Percentiles rank a stretch among this genome's conserved stretches.
Conservation (phyloP, 2,113 vertebrate genomes). For the Scopus umbretta region DNA sequence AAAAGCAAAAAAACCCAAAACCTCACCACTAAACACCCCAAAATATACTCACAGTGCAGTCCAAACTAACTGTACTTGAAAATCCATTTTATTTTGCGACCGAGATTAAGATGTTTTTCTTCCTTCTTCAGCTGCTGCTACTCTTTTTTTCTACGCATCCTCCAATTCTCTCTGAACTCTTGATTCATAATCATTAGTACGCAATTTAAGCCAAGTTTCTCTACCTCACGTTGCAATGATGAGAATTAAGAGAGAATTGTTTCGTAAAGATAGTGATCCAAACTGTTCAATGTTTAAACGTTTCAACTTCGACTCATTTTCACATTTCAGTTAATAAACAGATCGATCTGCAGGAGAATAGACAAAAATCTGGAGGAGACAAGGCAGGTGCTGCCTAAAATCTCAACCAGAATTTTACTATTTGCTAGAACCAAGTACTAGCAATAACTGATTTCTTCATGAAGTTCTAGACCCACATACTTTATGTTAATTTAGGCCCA, state of each 20-base stretch:
- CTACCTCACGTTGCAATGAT: background rate
- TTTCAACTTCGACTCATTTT: background rate
- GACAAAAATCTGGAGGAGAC: background rate
- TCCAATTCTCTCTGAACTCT: background rate
- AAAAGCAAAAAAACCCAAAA: background rate
- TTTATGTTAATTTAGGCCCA: background rate
- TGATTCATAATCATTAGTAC: background rate
- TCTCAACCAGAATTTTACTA: background rate
- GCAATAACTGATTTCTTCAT: background rate
- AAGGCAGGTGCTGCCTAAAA: background rate
- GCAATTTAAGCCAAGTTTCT: background rate
- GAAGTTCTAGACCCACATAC: background rate
- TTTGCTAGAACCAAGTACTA: background rate
- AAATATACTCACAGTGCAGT: background rate
- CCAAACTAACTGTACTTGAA: background rate
- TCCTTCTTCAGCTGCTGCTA: background rate
- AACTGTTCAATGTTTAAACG: background rate
- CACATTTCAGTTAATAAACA: background rate
- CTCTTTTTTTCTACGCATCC: background rate
- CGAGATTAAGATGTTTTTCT: background rate
- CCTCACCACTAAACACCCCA: background rate
- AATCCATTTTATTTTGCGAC: background rate
- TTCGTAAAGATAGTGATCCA: background rate
- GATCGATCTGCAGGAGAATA: accelerated
- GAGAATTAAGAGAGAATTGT: background rate